These are phyloP conservation scores for Sciurus niger DNA, from an alignment of 2,113 vertebrate species.

Conservation along the genomic window DNA sequence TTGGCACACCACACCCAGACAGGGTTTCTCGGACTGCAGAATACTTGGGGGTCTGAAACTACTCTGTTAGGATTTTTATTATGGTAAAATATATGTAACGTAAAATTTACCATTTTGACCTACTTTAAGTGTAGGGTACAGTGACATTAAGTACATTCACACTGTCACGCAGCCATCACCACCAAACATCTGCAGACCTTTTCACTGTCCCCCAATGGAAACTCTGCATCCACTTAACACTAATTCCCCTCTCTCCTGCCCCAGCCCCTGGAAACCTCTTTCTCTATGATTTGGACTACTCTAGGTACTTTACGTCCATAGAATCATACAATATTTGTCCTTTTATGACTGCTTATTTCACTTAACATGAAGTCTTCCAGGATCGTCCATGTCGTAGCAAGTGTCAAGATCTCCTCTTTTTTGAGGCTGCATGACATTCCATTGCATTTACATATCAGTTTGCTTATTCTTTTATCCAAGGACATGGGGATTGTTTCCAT, in stretches of 20 bases:
- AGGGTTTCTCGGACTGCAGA: background rate
- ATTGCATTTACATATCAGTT: background rate
- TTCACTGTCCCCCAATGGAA: background rate
- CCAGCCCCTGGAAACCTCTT: background rate
- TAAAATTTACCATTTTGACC: constrained; percentile 14
- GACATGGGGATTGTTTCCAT: background rate
- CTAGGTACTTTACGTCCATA: background rate
- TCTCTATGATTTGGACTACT: background rate
- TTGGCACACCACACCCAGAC: background rate
- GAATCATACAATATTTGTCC: background rate
- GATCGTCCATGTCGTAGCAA: no score
- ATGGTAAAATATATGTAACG: background rate
- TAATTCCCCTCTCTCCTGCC: background rate
- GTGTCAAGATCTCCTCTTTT: background rate
- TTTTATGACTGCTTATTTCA: background rate
- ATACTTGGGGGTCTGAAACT: background rate
- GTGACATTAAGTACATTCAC: background rate
- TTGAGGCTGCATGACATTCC: background rate
- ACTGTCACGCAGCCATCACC: background rate
- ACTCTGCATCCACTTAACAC: background rate
- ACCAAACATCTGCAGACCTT: background rate
- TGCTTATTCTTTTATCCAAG: background rate
- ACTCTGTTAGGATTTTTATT: background rate
- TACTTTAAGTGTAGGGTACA: background rate
- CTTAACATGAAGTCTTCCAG: background rate